These are phyloP conservation scores for Felis catus DNA, from an alignment of 2,113 vertebrate species.

Conservation along the genomic window DNA sequence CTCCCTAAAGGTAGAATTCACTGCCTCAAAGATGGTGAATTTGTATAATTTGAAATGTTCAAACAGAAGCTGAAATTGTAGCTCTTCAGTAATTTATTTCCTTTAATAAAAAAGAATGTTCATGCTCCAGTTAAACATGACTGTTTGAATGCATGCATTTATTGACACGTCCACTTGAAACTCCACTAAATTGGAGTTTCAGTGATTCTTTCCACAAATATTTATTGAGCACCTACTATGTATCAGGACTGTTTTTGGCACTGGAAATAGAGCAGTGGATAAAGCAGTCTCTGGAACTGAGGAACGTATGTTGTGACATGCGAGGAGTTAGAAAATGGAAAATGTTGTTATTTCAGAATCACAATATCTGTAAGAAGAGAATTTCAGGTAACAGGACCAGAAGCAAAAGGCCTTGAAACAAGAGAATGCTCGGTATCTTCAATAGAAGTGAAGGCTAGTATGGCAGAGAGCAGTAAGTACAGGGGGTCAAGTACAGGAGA, in stretches of 20 bases:
- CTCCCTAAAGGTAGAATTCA: neutral
- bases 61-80: neutral
- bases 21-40: neutral
- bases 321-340: neutral
- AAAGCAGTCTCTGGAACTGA: neutral
- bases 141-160: neutral
- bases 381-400: neutral
- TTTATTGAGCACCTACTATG: neutral
- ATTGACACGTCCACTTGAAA: neutral
- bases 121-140: neutral
- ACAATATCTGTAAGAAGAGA: neutral
- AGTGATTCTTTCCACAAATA: neutral
- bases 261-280: neutral
- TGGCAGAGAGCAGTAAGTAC: neutral
- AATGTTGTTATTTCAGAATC: neutral
- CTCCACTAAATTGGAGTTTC: neutral
- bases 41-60: neutral
- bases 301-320: neutral
- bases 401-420: neutral
- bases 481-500: no score
- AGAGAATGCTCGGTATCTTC: neutral
- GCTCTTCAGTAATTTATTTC: neutral
- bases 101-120: neutral
- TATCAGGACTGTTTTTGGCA: neutral
- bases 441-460: neutral